A percentile compares a stretch with the other conserved stretches of the same genome.
Evolutionary conservation across 2,888 invertebrate species (phyloP).

Genomic region (Escarpia spicata): DNA sequence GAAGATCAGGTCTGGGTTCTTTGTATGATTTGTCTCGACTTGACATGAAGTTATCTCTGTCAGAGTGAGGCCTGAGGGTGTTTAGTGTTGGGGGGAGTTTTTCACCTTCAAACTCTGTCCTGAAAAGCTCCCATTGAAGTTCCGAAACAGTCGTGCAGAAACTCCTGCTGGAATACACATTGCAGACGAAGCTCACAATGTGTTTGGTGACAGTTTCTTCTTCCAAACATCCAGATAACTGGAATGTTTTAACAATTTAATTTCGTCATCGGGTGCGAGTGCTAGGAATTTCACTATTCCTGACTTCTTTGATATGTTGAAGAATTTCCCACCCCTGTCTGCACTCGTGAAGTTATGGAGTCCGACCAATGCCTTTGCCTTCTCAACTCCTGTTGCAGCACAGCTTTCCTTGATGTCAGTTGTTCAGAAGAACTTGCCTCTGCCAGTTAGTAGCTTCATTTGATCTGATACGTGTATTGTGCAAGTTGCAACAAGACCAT

Average conservation of each 20-base stretch:
- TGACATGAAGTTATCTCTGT: conserved; percentile 13
- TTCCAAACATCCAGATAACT: neutral
- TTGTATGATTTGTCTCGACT: conserved; percentile 24
- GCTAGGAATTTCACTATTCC: conserved; percentile 20
- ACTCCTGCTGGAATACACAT: neutral
- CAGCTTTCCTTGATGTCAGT: conserved; percentile 27
- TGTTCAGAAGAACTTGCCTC: conserved; percentile 26
- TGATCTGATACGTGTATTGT: neutral
- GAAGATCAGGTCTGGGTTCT: neutral
- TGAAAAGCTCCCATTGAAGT: conserved; percentile 20
- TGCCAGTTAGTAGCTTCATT: conserved; percentile 25
- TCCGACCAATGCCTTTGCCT: conserved; percentile 22
- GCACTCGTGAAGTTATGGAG: conserved; percentile 29
- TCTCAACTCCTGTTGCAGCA: conserved; percentile 26
- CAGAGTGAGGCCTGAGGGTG: conserved; percentile 21
- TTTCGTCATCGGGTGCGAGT: neutral
- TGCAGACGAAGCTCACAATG: neutral
- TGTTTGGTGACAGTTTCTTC: neutral
- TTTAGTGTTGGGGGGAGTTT: conserved; percentile 27
- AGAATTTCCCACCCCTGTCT: conserved; percentile 31
- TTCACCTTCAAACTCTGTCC: conserved; percentile 27
- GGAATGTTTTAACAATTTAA: neutral
- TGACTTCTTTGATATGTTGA: conserved; percentile 29
- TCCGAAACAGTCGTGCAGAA: neutral
- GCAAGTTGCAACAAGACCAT: conserved; percentile 27